Evolutionary conservation across 2,888 invertebrate genomes (phyloP), one percentile per base, ranked within the genome.

Genomic region (Abrostola tripartita): DNA sequence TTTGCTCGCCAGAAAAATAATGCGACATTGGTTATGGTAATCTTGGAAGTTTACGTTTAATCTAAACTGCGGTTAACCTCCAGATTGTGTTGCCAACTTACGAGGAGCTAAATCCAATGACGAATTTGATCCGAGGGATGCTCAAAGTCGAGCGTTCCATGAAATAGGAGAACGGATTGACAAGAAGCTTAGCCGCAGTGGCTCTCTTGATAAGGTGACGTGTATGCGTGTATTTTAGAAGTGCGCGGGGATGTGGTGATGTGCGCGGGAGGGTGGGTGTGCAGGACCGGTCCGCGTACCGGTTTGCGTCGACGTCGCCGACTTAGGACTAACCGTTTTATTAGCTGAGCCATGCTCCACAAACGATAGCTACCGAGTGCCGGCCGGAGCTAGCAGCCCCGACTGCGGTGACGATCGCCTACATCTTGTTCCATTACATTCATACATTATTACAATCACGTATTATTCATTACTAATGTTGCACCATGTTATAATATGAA

Each of bases 321-420:
- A 85, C 87, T 88, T 91, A 92, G 91, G 90, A 90, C 90, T 91
- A 92, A 93, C 93, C 90, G 94, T 94, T 94, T 93, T 92, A 93
- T 92, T 92, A 93, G 92, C 88, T 86, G 86, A 90, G 90, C 91
- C 83, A 88, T 92, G 93, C 90, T 93, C 93, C 88, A 93, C 92
- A 91, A 93, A 93, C 88, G 86, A 89, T 84, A 81, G 87, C 89
- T 87, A 87, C 88, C 11, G 72, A 72, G 60, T 57, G 60, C 71
- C 82, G 84, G 78, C 79, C 79, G 79, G 71, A 79, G 81, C 76
- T 76, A 75, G 79, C 81, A 85, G 82, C 88, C 86, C 85, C 63
- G 44, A 82, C 82, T 79, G 71, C 81, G 71, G 82, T 79, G 73
- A 76, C 83, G 76, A 74, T 82, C 72, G 79, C 77, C 71, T 73